These are phyloP conservation scores for Bothrops jararaca DNA, from an alignment of 2,113 vertebrate species.

Conservation along the genomic window DNA sequence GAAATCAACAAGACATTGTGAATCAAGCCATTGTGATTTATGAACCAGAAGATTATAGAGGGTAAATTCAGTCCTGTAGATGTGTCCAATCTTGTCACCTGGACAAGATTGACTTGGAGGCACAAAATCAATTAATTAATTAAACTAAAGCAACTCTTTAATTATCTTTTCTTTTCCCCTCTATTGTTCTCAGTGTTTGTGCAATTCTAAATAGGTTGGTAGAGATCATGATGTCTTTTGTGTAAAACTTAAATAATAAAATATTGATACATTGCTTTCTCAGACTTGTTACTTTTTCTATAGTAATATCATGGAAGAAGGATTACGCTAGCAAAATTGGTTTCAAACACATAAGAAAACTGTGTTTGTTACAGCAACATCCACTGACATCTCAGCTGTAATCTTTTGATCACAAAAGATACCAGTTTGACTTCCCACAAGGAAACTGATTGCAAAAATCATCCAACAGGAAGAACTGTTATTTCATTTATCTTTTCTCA, in stretches of 20 bases:
- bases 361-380: neutral
- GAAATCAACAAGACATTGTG: neutral
- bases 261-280: neutral
- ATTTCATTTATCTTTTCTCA: neutral
- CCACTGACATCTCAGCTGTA: neutral
- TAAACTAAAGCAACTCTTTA: neutral
- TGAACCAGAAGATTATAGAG: neutral
- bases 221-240: neutral
- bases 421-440: neutral
- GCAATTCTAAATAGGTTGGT: neutral
- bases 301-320: neutral
- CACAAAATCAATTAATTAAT: neutral
- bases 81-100: neutral
- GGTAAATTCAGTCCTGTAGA: neutral
- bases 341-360: neutral
- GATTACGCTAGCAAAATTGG: neutral
- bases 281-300: neutral
- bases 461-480: neutral
- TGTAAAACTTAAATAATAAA: neutral
- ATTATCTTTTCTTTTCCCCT: neutral
- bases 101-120: neutral
- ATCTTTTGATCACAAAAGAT: neutral
- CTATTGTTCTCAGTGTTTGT: neutral
- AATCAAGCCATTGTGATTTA: neutral
- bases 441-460: neutral